Percentiles rank a stretch among this genome's conserved stretches.
phyloP scores from a whole-genome alignment of 2,113 vertebrate species.

The Syrmaticus mikado region DNA sequence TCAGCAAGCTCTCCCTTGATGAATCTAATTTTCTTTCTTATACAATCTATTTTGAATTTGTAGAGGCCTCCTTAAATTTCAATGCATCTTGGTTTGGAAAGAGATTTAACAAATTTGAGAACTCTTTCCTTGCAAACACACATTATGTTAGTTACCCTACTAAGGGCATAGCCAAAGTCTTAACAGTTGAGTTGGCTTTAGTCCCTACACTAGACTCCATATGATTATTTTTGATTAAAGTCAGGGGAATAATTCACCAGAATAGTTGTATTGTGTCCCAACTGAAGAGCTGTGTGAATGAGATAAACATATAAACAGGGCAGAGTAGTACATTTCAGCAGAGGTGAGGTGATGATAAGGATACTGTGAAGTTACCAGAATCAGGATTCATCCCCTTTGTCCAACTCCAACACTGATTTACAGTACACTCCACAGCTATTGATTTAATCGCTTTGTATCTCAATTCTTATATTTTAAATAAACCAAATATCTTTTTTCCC shows the following conservation, averaged over 20 bases:
- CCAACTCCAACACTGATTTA: background rate
- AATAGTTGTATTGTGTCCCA: background rate
- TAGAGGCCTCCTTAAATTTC: background rate
- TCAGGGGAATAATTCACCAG: background rate
- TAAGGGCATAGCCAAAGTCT: background rate
- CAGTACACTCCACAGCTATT: accelerated
- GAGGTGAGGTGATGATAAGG: background rate
- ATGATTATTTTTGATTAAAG: background rate
- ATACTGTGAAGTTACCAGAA: background rate
- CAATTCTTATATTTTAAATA: background rate
- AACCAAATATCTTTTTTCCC: background rate
- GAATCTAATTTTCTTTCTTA: background rate
- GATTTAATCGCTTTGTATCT: background rate
- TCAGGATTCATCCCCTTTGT: background rate
- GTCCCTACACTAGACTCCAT: background rate
- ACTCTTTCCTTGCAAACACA: background rate
- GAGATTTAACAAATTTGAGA: background rate
- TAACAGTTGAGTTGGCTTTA: background rate
- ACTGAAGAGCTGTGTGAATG: background rate
- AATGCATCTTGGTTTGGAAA: background rate
- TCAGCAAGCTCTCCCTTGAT: background rate
- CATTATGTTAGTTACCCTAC: background rate
- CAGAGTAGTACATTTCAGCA: background rate
- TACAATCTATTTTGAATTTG: background rate
- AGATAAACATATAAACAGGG: background rate